These are phyloP conservation scores for Acrocephalus arundinaceus DNA, from an alignment of 2,113 vertebrate species.

Conservation along the genomic window DNA sequence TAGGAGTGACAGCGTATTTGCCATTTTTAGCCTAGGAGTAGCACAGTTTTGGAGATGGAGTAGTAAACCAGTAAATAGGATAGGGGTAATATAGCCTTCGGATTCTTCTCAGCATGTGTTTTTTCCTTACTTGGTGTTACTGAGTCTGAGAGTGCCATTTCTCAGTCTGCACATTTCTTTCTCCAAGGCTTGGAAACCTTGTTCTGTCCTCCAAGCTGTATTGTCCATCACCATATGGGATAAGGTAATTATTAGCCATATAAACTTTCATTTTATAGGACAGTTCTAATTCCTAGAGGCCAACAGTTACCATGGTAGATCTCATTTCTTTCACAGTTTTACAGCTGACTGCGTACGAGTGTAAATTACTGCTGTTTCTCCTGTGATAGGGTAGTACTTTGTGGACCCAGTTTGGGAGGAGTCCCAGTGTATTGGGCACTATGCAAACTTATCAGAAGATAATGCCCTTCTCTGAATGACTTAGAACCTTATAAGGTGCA, in stretches of 20 bases:
- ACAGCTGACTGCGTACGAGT: neutral
- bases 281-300: constrained; percentile 46
- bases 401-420: neutral
- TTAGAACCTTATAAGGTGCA: neutral
- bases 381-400: neutral
- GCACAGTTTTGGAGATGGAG: neutral
- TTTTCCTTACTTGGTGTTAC: neutral
- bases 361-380: neutral
- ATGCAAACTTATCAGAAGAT: neutral
- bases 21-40: constrained; percentile 7
- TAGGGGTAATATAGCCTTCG: neutral
- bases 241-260: constrained; percentile 60
- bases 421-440: neutral
- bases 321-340: neutral
- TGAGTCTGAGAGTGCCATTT: neutral
- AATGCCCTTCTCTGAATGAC: neutral
- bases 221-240: constrained; percentile 21
- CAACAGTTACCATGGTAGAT: neutral
- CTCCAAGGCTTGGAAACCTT: constrained; percentile 14
- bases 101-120: neutral
- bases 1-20: constrained; percentile 6
- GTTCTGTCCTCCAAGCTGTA: neutral
- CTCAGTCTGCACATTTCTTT: constrained; percentile 5
- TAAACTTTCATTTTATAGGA: constrained; percentile 61
- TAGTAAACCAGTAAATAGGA: constrained; percentile 14